Conservation (phyloP, 2,888 invertebrate species). For the Saturnia pavonia region DNA sequence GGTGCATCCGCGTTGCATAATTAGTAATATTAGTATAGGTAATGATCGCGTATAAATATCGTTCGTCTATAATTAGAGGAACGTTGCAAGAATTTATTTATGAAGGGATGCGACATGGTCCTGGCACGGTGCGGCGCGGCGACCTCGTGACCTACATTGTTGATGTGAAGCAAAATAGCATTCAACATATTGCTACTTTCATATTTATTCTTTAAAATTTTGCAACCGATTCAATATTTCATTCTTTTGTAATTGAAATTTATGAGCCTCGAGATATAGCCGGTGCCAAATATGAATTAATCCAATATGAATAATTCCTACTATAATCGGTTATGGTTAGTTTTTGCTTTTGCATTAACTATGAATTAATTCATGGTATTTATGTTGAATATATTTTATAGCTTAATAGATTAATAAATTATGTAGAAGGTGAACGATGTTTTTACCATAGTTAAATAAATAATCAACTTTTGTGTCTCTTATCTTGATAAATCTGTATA, state of each 20-base stretch:
- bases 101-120: constrained; percentile 52
- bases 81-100: constrained; percentile 54
- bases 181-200: neutral
- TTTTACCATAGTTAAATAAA: too few relatives aligned
- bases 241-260: neutral
- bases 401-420: neutral
- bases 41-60: neutral
- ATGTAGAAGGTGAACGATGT: neutral
- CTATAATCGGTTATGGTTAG: neutral
- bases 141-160: constrained; percentile 62
- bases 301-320: neutral
- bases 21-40: too few relatives aligned
- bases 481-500: too few relatives aligned
- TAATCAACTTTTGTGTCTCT: too few relatives aligned
- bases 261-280: neutral
- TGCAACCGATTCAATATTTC: neutral
- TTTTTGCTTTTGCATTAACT: neutral
- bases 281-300: neutral
- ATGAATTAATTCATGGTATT: neutral
- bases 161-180: constrained; percentile 25
- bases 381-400: neutral
- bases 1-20: too few relatives aligned
- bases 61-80: constrained; percentile 55
- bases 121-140: constrained; percentile 53
- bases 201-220: neutral